Conservation (phyloP, 1,140 invertebrate species). For the Cataglyphis hispanica region DNA sequence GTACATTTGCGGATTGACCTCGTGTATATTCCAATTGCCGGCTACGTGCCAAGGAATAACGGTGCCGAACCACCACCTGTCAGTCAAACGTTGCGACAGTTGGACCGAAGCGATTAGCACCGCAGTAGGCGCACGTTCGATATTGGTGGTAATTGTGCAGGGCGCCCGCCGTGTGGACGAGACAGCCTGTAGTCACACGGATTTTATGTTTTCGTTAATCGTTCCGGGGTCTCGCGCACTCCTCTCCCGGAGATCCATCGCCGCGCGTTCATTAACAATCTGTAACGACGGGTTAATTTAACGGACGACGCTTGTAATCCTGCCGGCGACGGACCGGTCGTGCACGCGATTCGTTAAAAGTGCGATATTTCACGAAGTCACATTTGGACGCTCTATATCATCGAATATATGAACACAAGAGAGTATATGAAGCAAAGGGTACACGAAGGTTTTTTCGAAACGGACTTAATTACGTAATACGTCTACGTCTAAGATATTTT, state of each 20-base stretch:
- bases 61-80: slow-evolving; percentile 39
- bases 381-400: slow-evolving; percentile 31
- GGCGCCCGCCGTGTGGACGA: slow-evolving; percentile 16
- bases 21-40: slow-evolving; percentile 25
- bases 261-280: slow-evolving; percentile 56
- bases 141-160: slow-evolving; percentile 51
- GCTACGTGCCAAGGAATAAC: slow-evolving; percentile 51
- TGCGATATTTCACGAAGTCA: slow-evolving; percentile 49
- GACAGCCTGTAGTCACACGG: slow-evolving; percentile 32
- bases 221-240: slow-evolving; percentile 11
- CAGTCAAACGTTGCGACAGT: slow-evolving; percentile 41
- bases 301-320: slow-evolving; percentile 48
- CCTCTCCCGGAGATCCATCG: slow-evolving; percentile 37
- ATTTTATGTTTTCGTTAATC: slow-evolving; percentile 68
- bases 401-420: slow-evolving; percentile 21
- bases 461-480: slow-evolving; percentile 14
- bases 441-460: background rate
- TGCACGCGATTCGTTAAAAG: slow-evolving; percentile 56
- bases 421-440: background rate
- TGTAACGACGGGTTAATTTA: slow-evolving; percentile 61
- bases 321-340: slow-evolving; percentile 1
- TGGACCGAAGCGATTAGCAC: slow-evolving; percentile 56
- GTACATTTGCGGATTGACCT: slow-evolving; percentile 32
- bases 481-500: slow-evolving; percentile 7
- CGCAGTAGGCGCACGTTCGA: slow-evolving; percentile 45